Percentiles rank a stretch among this genome's conserved stretches.
phyloP scores from a whole-genome alignment of 2,888 invertebrate species.

The Athalia circularis region DNA sequence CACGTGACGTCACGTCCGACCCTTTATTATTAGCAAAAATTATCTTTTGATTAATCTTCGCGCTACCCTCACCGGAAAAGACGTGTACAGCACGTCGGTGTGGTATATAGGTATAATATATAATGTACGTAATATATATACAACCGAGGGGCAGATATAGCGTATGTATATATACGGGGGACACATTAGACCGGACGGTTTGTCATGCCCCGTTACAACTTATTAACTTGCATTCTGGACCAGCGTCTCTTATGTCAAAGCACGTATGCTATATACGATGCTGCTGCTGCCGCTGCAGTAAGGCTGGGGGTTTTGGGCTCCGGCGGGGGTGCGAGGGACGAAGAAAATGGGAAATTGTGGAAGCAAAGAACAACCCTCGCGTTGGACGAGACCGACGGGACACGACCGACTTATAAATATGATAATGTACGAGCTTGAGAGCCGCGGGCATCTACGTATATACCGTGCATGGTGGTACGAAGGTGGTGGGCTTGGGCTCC shows the following conservation, averaged over 20 bases:
- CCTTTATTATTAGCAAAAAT: constrained; percentile 63
- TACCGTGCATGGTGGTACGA: too few species aligned
- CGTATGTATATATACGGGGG: constrained; percentile 5
- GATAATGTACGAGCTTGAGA: constrained; percentile 67
- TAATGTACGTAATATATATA: too few species aligned
- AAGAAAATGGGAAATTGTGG: background rate
- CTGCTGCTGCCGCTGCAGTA: too few species aligned
- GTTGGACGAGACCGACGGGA: constrained; percentile 36
- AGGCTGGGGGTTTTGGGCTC: background rate
- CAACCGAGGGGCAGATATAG: background rate
- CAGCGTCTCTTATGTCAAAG: constrained; percentile 21
- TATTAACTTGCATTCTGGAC: constrained; percentile 44
- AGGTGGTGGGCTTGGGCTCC: too few species aligned
- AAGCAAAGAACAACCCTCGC: constrained; percentile 26
- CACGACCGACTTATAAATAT: constrained; percentile 70
- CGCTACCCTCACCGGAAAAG: background rate
- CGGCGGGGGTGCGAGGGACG: background rate
- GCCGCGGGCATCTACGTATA: constrained; percentile 34
- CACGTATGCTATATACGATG: constrained; percentile 5
- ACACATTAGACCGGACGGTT: constrained; percentile 36
- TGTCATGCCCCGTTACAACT: constrained; percentile 42
- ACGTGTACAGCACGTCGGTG: background rate
- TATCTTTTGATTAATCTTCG: constrained; percentile 63
- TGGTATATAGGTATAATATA: background rate
- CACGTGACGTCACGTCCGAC: constrained; percentile 51